Conservation (phyloP, 2,888 invertebrate species). For the Kryphioiulus occultus region DNA sequence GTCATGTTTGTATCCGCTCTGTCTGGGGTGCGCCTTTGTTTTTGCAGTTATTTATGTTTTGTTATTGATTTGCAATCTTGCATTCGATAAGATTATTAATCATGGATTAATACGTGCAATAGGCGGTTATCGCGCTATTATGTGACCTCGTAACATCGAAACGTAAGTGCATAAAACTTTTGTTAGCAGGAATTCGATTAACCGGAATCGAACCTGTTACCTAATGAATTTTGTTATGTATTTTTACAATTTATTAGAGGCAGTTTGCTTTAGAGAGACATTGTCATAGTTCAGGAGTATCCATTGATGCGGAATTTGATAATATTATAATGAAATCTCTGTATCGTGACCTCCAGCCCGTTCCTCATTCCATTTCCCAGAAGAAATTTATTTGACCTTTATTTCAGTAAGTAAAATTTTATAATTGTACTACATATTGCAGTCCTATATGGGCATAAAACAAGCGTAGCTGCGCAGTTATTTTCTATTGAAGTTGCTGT, state of each 20-base stretch:
- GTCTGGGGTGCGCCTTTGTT: slow-evolving; percentile 25
- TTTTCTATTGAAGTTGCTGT: background rate
- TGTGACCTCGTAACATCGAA: background rate
- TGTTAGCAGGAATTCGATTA: background rate
- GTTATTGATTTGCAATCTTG: background rate
- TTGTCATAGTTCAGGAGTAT: no score
- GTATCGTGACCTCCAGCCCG: no score
- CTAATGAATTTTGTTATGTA: no score
- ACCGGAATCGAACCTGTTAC: background rate
- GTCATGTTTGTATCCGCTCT: background rate
- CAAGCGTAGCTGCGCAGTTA: background rate
- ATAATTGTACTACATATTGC: no score
- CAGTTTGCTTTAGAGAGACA: no score
- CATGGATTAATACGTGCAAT: background rate
- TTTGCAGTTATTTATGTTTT: background rate
- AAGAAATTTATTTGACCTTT: no score
- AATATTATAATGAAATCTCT: no score
- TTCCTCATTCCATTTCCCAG: no score
- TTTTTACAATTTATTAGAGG: background rate
- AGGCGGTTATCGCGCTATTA: background rate
- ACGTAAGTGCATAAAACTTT: background rate
- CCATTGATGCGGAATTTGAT: no score
- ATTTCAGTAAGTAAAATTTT: no score
- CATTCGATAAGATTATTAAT: background rate
- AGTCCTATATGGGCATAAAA: background rate